phyloP scores from a whole-genome alignment of 2,113 vertebrate genomes.

The Thymallus thymallus region DNA sequence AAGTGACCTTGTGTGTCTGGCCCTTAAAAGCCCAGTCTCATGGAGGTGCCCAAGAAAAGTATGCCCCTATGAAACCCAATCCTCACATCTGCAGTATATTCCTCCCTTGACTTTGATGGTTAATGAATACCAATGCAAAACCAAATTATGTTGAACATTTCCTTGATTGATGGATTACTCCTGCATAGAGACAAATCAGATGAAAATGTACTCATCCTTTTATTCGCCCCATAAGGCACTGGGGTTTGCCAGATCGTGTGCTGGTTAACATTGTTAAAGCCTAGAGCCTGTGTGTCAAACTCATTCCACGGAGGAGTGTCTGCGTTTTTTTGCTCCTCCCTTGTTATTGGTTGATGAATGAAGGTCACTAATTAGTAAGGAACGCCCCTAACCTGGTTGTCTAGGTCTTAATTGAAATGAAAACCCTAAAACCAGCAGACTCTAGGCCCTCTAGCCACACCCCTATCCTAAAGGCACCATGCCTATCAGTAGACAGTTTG shows the following conservation, averaged over 20 bases:
- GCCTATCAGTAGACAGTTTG: conserved; percentile 9
- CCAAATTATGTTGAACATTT: conserved; percentile 49
- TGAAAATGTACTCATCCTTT: conserved; percentile 7
- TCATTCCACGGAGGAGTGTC: no score
- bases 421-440: no score
- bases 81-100: conserved; percentile 47
- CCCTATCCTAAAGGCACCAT: not conserved
- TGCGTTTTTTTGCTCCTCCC: no score
- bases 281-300: no score
- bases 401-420: no score
- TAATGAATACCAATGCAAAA: conserved; percentile 50
- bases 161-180: conserved; percentile 38
- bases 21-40: conserved; percentile 26
- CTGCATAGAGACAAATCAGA: conserved; percentile 33
- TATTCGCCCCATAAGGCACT: conserved; percentile 3
- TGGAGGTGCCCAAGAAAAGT: conserved; percentile 35
- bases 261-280: conserved; percentile 1
- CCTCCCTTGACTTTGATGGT: conserved; percentile 27
- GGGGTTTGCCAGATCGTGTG: not conserved
- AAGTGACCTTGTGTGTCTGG: conserved; percentile 33
- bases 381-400: no score
- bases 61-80: conserved; percentile 55
- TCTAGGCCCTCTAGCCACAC: no score
- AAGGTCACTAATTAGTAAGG: no score
- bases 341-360: no score